Percentiles rank a stretch among this genome's conserved stretches.
Conservation (phyloP, 1,140 invertebrate species). For the Adoxophyes honmai region DNA sequence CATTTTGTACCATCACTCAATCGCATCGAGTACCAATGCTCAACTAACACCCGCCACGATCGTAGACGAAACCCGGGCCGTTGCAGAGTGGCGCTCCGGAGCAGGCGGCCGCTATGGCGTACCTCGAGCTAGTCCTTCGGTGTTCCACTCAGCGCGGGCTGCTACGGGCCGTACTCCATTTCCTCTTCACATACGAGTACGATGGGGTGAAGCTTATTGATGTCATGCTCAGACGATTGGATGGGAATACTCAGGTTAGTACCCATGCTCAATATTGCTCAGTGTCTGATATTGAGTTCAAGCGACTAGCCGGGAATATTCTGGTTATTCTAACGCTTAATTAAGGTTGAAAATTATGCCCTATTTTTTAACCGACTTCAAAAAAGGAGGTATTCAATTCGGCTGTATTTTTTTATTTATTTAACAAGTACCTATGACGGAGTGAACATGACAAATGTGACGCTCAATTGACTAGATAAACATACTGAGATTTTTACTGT, state of each 20-base stretch:
- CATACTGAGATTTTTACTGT: too few species aligned
- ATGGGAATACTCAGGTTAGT: conserved; percentile 83
- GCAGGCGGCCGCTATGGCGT: conserved; percentile 93
- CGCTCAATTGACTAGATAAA: too few species aligned
- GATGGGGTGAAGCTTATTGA: conserved; percentile 89
- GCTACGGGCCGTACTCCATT: conserved; percentile 88
- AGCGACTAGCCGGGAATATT: conserved; percentile 84
- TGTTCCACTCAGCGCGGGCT: conserved; percentile 92
- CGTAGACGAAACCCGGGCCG: conserved; percentile 69
- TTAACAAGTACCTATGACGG: too few species aligned
- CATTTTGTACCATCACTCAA: conserved; percentile 35
- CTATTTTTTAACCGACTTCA: too few species aligned
- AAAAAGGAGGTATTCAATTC: too few species aligned
- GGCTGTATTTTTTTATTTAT: too few species aligned
- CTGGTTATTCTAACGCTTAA: conserved; percentile 77
- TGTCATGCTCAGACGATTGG: conserved; percentile 86
- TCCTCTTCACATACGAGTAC: conserved; percentile 91
- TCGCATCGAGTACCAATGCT: conserved; percentile 31
- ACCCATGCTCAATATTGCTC: conserved; percentile 18
- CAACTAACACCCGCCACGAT: conserved; percentile 43
- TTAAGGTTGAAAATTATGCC: too few species aligned
- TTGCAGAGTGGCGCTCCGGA: conserved; percentile 89
- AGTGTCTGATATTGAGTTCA: conserved; percentile 87
- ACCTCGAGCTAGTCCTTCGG: conserved; percentile 92
- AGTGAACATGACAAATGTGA: too few species aligned